Evolutionary conservation across 2,797 vertebrate species (phyloP).

Genomic region (Heterohyrax brucei): DNA sequence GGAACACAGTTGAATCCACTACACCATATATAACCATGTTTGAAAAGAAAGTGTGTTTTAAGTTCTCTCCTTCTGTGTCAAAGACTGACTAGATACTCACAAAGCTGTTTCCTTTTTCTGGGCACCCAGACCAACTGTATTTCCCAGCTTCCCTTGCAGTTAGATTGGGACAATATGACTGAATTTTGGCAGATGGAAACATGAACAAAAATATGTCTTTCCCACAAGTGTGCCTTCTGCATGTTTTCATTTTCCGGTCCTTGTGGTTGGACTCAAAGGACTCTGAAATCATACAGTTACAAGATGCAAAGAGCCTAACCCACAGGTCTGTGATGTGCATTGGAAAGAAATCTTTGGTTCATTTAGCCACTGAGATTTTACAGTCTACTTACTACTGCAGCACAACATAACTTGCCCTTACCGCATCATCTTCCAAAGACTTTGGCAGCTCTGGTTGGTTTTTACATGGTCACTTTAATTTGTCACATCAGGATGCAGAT

Average conservation of each 20-base stretch:
- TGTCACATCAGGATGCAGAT: constrained; percentile 78
- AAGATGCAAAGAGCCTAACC: not conserved
- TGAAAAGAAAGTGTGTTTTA: constrained; percentile 31
- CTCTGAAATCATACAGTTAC: constrained; percentile 2
- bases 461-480: constrained; percentile 73
- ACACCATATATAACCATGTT: not conserved
- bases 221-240: constrained; percentile 3
- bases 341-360: constrained; percentile 36
- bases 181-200: constrained; percentile 26
- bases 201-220: not conserved
- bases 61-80: constrained; percentile 8
- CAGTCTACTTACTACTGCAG: constrained; percentile 11
- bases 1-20: too few species aligned
- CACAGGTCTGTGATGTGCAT: not conserved
- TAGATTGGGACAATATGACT: constrained; percentile 12
- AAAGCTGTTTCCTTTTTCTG: constrained; percentile 41
- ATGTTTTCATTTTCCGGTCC: constrained; percentile 38
- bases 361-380: not conserved
- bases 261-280: not conserved
- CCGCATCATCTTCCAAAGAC: constrained; percentile 33
- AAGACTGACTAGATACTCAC: not conserved
- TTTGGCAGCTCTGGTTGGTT: constrained; percentile 45
- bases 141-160: constrained; percentile 44
- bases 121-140: not conserved
- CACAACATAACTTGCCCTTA: constrained; percentile 31